Percentiles rank a stretch among this genome's conserved stretches.
Conservation (phyloP, 2,888 invertebrate genomes). For the Ophion ellenae region DNA sequence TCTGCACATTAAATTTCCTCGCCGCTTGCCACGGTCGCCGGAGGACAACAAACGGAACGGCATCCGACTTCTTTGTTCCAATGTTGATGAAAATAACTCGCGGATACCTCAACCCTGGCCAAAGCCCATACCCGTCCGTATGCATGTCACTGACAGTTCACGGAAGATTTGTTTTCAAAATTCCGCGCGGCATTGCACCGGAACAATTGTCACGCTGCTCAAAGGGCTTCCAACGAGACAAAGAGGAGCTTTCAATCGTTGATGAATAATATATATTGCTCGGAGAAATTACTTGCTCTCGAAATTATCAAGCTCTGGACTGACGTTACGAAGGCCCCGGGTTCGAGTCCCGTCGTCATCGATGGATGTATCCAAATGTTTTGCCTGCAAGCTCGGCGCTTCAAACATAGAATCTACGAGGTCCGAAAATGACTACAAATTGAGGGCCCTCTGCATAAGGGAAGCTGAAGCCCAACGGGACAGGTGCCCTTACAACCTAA, state of each 20-base stretch:
- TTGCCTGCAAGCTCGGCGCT: no score
- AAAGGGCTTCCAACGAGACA: background rate
- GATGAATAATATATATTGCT: no score
- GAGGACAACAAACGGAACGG: constrained; percentile 22
- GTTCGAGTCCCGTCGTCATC: no score
- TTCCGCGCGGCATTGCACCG: background rate
- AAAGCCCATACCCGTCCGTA: background rate
- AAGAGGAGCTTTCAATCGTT: no score
- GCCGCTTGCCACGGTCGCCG: constrained; percentile 2
- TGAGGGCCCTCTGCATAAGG: background rate
- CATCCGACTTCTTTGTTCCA: constrained; percentile 27
- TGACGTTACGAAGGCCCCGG: no score
- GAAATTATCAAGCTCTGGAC: no score
- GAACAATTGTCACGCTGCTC: background rate
- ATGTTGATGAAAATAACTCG: constrained; percentile 56
- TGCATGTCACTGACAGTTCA: constrained; percentile 31
- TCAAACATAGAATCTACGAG: background rate
- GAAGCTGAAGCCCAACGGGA: background rate
- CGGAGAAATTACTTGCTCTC: no score
- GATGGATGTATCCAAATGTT: no score
- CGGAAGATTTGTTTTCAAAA: background rate
- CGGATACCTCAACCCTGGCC: background rate
- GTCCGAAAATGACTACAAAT: background rate
- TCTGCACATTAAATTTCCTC: constrained; percentile 19
- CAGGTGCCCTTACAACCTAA: background rate